A percentile compares a stretch with the other conserved stretches of the same genome.
These are phyloP conservation scores for Furcula furcula DNA, from an alignment of 2,888 invertebrate species.

Conservation along the genomic window DNA sequence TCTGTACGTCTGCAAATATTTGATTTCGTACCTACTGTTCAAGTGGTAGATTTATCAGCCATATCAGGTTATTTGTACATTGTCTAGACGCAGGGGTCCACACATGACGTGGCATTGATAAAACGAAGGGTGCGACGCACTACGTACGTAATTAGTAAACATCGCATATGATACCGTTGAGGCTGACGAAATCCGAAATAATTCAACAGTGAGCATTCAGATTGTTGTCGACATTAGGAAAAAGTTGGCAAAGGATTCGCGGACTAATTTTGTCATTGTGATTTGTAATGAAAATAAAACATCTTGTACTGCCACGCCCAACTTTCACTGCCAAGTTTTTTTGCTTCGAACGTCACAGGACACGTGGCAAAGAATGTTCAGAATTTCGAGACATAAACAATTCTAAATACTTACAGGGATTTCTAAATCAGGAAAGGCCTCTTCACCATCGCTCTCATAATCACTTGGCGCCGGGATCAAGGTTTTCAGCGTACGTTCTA, in stretches of 20 bases:
- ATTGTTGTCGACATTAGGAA: conserved; percentile 13
- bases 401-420: conserved; percentile 61
- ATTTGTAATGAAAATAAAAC: neutral
- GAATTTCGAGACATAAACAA: too few species aligned
- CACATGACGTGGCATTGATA: conserved; percentile 16
- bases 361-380: too few species aligned
- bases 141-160: conserved; percentile 32
- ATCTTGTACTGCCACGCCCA: conserved; percentile 1
- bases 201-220: conserved; percentile 4
- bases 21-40: conserved; percentile 4
- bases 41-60: conserved; percentile 15
- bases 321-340: neutral
- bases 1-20: conserved; percentile 1
- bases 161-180: conserved; percentile 19
- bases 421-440: conserved; percentile 70
- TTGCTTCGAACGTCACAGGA: neutral
- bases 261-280: neutral
- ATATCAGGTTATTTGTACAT: conserved; percentile 7
- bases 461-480: conserved; percentile 57
- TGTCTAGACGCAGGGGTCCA: conserved; percentile 22
- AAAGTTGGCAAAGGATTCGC: neutral
- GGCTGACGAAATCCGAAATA: conserved; percentile 30
- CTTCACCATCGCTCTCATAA: conserved; percentile 76
- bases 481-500: conserved; percentile 55
- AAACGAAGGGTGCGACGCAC: conserved; percentile 30